phyloP scores from a whole-genome alignment of 2,797 vertebrate genomes.

The Chiroxiphia lanceolata region DNA sequence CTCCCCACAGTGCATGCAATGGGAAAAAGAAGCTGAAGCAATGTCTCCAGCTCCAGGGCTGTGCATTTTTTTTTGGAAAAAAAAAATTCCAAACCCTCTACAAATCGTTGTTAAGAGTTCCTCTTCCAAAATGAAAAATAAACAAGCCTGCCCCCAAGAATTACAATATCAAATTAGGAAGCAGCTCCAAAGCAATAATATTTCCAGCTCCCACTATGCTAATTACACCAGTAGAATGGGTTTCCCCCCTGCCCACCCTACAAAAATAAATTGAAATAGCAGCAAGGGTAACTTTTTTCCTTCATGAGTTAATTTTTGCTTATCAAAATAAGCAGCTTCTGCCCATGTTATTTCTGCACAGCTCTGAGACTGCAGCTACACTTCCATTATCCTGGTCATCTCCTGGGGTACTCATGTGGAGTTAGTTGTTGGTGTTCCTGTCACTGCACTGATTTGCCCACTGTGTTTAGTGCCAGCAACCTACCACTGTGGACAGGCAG shows the following conservation, averaged over 20 bases:
- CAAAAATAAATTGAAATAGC: background rate
- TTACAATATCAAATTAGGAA: background rate
- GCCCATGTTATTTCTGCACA: background rate
- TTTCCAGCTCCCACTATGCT: background rate
- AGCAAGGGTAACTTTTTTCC: background rate
- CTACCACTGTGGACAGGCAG: background rate
- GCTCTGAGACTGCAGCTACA: background rate
- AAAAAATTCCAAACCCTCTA: background rate
- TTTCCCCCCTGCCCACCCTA: fast-evolving
- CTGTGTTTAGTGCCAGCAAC: background rate
- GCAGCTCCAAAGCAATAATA: background rate
- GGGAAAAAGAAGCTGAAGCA: background rate
- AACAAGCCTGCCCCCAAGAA: background rate
- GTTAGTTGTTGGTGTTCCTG: background rate
- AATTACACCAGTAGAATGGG: background rate
- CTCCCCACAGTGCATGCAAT: fast-evolving
- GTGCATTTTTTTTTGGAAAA: background rate
- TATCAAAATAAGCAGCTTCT: background rate
- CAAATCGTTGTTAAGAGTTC: background rate
- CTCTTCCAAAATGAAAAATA: background rate
- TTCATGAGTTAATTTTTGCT: background rate
- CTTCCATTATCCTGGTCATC: background rate
- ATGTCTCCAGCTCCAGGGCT: background rate
- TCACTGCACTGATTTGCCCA: background rate
- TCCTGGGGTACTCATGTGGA: background rate